A percentile compares a stretch with the other conserved stretches of the same genome.
phyloP scores from a whole-genome alignment of 1,140 invertebrate species.

The Magallana gigas region DNA sequence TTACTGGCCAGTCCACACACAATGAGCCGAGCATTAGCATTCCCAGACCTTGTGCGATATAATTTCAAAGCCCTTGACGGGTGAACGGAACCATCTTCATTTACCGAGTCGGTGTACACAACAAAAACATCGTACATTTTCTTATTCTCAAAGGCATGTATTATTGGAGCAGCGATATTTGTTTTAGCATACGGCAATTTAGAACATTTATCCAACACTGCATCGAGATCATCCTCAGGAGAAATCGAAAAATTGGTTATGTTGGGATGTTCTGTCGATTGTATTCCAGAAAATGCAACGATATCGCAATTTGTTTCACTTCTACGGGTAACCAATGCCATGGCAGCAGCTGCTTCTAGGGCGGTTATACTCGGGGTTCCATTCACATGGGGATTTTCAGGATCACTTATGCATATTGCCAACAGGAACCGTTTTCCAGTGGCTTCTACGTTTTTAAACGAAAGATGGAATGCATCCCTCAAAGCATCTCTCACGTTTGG shows the following conservation, averaged over 20 bases:
- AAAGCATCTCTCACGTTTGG: conserved; percentile 69
- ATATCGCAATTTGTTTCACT: conserved; percentile 57
- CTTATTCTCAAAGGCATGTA: too few relatives aligned
- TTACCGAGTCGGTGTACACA: conserved; percentile 66
- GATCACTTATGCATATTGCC: conserved; percentile 82
- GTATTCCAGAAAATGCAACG: conserved; percentile 66
- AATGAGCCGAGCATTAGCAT: conserved; percentile 78
- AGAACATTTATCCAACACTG: background rate
- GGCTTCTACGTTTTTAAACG: conserved; percentile 80
- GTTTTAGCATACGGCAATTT: too few relatives aligned
- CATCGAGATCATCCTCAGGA: too few relatives aligned
- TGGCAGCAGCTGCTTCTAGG: conserved; percentile 60
- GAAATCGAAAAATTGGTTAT: background rate
- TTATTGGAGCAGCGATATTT: too few relatives aligned
- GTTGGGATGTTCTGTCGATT: background rate
- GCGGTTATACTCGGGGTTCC: conserved; percentile 53
- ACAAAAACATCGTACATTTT: too few relatives aligned
- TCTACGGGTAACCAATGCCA: conserved; percentile 64
- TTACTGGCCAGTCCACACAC: conserved; percentile 81
- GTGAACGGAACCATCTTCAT: conserved; percentile 57
- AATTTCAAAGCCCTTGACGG: conserved; percentile 66
- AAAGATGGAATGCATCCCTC: conserved; percentile 75
- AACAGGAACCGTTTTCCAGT: conserved; percentile 82
- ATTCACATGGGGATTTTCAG: conserved; percentile 72
- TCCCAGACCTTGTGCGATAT: conserved; percentile 59